phyloP scores from a whole-genome alignment of 2,888 invertebrate genomes.

The Euzetes globulus region DNA sequence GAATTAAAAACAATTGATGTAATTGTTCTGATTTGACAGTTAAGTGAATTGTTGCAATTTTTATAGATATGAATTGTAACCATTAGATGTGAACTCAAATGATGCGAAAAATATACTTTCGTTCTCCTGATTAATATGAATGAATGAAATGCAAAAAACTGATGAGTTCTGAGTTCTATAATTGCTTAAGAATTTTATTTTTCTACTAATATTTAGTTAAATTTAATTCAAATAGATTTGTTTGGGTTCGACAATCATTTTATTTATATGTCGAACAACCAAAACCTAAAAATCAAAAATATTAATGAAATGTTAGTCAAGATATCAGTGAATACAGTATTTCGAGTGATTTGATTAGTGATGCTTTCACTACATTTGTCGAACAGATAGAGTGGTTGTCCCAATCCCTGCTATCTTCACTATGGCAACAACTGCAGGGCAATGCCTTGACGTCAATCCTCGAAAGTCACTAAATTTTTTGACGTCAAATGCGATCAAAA shows the following conservation, averaged over 20 bases:
- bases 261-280: too few relatives aligned
- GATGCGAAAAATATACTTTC: conserved; percentile 21
- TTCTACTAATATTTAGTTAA: background rate
- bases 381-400: background rate
- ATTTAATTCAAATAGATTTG: background rate
- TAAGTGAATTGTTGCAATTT: background rate
- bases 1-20: too few relatives aligned
- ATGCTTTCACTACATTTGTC: background rate
- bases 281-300: background rate
- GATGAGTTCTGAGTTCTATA: background rate
- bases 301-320: background rate
- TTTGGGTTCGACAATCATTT: too few relatives aligned
- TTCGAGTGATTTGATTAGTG: background rate
- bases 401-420: conserved; percentile 25
- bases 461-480: conserved; percentile 12
- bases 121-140: background rate
- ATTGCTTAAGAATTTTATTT: too few relatives aligned
- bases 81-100: conserved; percentile 1
- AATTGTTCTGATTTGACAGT: too few relatives aligned
- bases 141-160: background rate
- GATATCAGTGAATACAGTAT: background rate
- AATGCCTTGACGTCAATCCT: conserved; percentile 28
- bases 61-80: background rate
- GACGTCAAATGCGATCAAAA: conserved; percentile 10
- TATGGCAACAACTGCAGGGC: conserved; percentile 28